Percentiles rank a stretch among this genome's conserved stretches.
These are phyloP conservation scores for Lasiurus borealis DNA, from an alignment of 2,113 vertebrate genomes.

Conservation along the genomic window DNA sequence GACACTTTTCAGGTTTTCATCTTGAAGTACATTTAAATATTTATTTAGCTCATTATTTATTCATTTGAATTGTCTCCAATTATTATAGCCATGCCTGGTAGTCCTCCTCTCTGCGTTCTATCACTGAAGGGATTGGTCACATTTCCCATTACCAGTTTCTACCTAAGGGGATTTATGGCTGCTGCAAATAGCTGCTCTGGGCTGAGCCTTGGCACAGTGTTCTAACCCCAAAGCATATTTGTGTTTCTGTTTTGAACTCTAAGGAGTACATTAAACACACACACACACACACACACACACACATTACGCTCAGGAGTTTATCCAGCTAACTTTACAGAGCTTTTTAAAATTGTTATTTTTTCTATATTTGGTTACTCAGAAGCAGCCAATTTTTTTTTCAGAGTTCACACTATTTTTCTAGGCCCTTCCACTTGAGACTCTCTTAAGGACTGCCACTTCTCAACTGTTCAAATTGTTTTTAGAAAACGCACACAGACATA, in stretches of 20 bases:
- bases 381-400: conserved; percentile 40
- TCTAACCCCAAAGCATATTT: conserved; percentile 81
- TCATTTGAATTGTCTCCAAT: conserved; percentile 81
- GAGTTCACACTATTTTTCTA: conserved; percentile 78
- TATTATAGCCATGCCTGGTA: conserved; percentile 80
- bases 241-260: conserved; percentile 79
- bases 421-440: conserved; percentile 72
- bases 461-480: conserved; percentile 63
- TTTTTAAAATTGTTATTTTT: neutral
- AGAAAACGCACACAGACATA: neutral
- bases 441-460: conserved; percentile 60
- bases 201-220: conserved; percentile 79
- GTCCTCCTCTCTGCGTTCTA: conserved; percentile 72
- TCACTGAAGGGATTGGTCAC: conserved; percentile 78
- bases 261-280: conserved; percentile 51
- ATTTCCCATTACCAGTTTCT: conserved; percentile 85
- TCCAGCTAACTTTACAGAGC: conserved; percentile 56
- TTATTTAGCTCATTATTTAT: conserved; percentile 83
- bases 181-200: conserved; percentile 81
- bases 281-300: neutral
- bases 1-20: conserved; percentile 69
- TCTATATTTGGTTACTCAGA: conserved; percentile 49
- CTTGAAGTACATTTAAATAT: conserved; percentile 76
- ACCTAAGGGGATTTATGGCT: conserved; percentile 84
- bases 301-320: conserved; percentile 55